Base-by-base conservation (phyloP, 37 sponge, comb jelly and placozoan species). In the Hormiphora californensis region DNA sequence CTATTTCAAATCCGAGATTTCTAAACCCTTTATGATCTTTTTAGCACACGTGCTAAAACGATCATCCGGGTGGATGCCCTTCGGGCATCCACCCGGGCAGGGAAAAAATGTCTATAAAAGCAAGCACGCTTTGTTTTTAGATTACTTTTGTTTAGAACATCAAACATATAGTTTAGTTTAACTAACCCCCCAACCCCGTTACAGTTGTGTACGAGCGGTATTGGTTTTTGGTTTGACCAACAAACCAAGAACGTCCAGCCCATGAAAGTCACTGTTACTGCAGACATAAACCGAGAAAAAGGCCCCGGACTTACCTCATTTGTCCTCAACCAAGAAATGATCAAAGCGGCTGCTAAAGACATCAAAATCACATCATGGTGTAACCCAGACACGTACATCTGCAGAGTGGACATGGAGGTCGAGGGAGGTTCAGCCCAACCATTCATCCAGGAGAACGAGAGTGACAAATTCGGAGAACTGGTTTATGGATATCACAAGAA, bases 351-450 rank as follows among this genome's bases (percentile, higher is more conserved):
- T 33, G 38, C 12, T 4, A 73, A 1, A 40, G 44, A 73, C 39
- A 23, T 73, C 39, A 40, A 43, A 4, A 73, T 73, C 22, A 43
- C 40, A 46, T 73, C 81, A 3, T 23, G 43, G 25, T 73, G 81
- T 40, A 43, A 73, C 81, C 81, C 81, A 5, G 81, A 73, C 1
- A 73, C 81, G 21, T 43, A 46, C 22, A 41, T 73, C 23, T 73
- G 81, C 43, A 40, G 17, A 32, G 81, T 36, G 12, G 81, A 73
- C 25, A 33, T 73, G 44, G 8, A 33, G 25, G 46, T 73, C 25
- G 81, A 39, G 27, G 39, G 40, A 0, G 81, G 19, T 7, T 5
- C 4, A 0, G 8, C 3, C n/a, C 21, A 21, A 5, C 35, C 35
- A 15, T 73, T 73, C 35, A n/a, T n/a, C n/a, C n/a, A n/a, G n/a